Conservation (phyloP, 2,797 vertebrate genomes). For the Amblyopsis hoosieri region DNA sequence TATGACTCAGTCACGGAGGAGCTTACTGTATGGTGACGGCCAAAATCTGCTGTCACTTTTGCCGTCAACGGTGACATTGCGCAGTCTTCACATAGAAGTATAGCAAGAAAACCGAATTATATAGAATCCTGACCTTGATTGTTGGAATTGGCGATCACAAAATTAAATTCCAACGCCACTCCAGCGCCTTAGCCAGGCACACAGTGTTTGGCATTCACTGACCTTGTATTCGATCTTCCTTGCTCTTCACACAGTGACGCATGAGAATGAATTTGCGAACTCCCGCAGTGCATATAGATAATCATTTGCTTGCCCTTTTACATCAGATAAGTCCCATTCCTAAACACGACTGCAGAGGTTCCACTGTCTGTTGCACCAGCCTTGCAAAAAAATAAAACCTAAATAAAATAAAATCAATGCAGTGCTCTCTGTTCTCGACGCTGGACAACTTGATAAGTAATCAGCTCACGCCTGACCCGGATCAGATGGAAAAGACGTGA, state of each 20-base stretch:
- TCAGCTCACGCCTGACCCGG: slow-evolving; percentile 52
- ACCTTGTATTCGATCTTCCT: slow-evolving; percentile 28
- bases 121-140: slow-evolving; percentile 35
- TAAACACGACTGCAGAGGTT: slow-evolving; percentile 48
- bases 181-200: slow-evolving; percentile 35
- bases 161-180: slow-evolving; percentile 25
- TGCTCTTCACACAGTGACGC: slow-evolving; percentile 27
- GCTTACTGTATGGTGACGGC: too few relatives aligned
- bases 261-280: slow-evolving; percentile 38
- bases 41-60: slow-evolving; percentile 32
- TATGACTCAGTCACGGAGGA: too few relatives aligned
- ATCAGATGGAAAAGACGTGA: slow-evolving; percentile 51
- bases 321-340: slow-evolving; percentile 38
- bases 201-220: slow-evolving; percentile 33
- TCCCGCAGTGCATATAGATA: slow-evolving; percentile 36
- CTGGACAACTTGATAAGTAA: slow-evolving; percentile 59
- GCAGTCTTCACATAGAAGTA: slow-evolving; percentile 48
- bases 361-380: slow-evolving; percentile 39
- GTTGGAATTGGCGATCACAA: slow-evolving; percentile 24
- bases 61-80: slow-evolving; percentile 10
- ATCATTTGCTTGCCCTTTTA: slow-evolving; percentile 27
- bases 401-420: slow-evolving; percentile 44
- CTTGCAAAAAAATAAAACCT: slow-evolving; percentile 4
- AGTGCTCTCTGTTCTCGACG: slow-evolving; percentile 45
- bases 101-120: slow-evolving; percentile 39